Conservation (phyloP, 1,140 invertebrate genomes). For the Scylla paramamosain region DNA sequence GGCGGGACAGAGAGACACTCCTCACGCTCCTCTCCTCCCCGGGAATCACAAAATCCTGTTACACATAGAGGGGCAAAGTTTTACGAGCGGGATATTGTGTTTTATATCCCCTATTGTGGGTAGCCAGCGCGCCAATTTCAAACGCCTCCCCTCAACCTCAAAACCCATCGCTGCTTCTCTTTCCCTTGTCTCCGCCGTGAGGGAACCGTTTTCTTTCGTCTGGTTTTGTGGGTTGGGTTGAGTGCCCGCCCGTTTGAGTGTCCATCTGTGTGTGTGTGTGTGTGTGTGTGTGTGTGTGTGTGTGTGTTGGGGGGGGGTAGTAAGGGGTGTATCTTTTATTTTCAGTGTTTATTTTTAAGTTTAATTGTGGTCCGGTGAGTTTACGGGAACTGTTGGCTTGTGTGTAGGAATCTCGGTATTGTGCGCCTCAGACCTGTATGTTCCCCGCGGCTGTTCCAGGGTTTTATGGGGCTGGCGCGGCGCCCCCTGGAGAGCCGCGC, state of each 20-base stretch:
- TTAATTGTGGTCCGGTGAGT: not conserved
- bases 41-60: constrained; percentile 68
- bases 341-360: no score
- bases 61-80: constrained; percentile 64
- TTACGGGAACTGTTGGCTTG: not conserved
- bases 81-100: constrained; percentile 58
- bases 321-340: no score
- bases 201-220: not conserved
- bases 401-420: not conserved
- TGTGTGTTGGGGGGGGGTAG: not conserved
- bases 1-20: not conserved
- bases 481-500: constrained; percentile 42
- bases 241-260: no score
- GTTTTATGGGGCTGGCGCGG: constrained; percentile 35
- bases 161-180: not conserved
- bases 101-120: constrained; percentile 62
- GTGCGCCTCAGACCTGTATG: not conserved
- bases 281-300: no score
- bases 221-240: not conserved
- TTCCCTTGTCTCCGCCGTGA: not conserved
- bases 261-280: no score
- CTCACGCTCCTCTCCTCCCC: constrained; percentile 44
- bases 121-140: constrained; percentile 39
- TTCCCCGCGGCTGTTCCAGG: constrained; percentile 25
- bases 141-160: not conserved